Percentiles rank a stretch among this genome's conserved stretches.
These are phyloP conservation scores for Calidris pugnax DNA, from an alignment of 2,113 vertebrate genomes.

Conservation along the genomic window DNA sequence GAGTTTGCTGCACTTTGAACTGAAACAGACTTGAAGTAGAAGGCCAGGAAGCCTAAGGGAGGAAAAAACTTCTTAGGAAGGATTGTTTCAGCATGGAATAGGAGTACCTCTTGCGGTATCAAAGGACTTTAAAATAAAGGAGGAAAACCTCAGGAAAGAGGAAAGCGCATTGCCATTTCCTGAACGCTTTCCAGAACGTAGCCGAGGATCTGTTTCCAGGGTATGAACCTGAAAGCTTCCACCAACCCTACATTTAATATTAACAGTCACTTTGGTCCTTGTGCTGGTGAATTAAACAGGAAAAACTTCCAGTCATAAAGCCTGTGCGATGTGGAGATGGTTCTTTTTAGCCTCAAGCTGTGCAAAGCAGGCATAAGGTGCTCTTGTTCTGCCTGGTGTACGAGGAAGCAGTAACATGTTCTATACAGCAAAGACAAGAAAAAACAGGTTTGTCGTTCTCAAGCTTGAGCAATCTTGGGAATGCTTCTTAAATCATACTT, in stretches of 20 bases:
- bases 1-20: background rate
- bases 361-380: background rate
- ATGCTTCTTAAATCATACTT: background rate
- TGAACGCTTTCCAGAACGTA: background rate
- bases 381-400: background rate
- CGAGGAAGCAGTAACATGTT: background rate
- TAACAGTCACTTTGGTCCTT: background rate
- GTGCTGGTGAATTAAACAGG: background rate
- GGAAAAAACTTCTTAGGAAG: background rate
- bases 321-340: background rate
- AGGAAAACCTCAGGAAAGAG: background rate
- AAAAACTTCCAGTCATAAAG: background rate
- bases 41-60: background rate
- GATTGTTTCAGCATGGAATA: background rate
- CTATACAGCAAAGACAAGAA: background rate
- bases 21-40: background rate
- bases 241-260: background rate
- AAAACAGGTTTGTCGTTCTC: background rate
- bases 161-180: background rate
- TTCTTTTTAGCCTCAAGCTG: background rate
- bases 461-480: background rate
- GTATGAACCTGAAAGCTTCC: background rate
- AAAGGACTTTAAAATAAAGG: background rate
- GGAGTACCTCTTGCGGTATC: background rate
- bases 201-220: background rate